Evolutionary conservation across 2,113 vertebrate genomes (phyloP).

Genomic region (Hydrochoerus hydrochaeris): DNA sequence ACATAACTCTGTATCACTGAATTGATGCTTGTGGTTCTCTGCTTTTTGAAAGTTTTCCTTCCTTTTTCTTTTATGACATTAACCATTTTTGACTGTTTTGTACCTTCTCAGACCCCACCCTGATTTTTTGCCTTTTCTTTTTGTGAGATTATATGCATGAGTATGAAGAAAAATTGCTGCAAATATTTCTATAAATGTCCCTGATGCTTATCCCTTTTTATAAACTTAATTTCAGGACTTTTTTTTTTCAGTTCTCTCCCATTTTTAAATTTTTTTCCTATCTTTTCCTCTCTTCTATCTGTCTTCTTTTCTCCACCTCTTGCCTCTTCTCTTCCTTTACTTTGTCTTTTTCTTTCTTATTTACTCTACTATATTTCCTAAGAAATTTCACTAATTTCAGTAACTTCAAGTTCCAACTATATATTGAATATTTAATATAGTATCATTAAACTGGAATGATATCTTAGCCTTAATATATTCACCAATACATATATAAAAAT

Average conservation of each 20-base stretch:
- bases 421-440: neutral
- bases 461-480: neutral
- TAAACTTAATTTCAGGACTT: neutral
- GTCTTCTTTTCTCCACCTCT: neutral
- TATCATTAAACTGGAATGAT: neutral
- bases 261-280: neutral
- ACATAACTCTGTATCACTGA: neutral
- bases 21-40: neutral
- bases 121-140: neutral
- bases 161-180: neutral
- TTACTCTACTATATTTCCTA: neutral
- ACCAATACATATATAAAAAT: neutral
- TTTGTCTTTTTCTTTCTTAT: neutral
- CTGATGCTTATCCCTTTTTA: neutral
- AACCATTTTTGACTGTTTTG: neutral
- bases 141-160: neutral
- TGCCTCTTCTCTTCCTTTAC: neutral
- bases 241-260: neutral
- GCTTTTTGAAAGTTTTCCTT: neutral
- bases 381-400: neutral
- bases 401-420: neutral
- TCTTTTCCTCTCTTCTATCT: too few relatives aligned
- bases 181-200: neutral
- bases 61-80: neutral
- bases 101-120: neutral